These are phyloP conservation scores for Penaeus japonicus DNA, from an alignment of 1,140 invertebrate genomes.

Conservation along the genomic window DNA sequence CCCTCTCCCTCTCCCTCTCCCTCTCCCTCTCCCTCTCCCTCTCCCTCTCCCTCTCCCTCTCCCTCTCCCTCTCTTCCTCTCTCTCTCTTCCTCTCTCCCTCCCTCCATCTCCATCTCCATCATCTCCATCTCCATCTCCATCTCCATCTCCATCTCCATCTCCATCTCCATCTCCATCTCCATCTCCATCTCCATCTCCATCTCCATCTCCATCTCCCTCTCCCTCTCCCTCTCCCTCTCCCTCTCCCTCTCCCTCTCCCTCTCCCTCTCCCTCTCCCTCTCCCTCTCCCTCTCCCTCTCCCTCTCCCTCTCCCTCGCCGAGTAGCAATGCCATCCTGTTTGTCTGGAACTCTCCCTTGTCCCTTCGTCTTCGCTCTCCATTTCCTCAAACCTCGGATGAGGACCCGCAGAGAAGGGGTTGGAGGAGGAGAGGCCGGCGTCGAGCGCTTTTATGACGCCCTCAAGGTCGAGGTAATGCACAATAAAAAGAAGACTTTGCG, in stretches of 20 bases:
- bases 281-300: not conserved
- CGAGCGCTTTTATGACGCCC: too few relatives aligned
- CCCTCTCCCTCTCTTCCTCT: not conserved
- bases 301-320: not conserved
- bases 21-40: not conserved
- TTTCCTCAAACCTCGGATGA: too few relatives aligned
- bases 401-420: too few relatives aligned
- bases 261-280: not conserved
- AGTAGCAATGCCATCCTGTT: too few relatives aligned
- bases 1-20: not conserved
- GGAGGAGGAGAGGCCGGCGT: too few relatives aligned
- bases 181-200: not conserved
- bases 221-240: conserved; percentile 1
- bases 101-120: not conserved
- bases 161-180: too few relatives aligned
- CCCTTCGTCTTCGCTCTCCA: not conserved
- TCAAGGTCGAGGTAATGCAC: too few relatives aligned
- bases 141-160: too few relatives aligned
- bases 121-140: not conserved
- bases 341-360: not conserved
- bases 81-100: not conserved
- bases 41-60: not conserved
- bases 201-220: not conserved
- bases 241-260: not conserved
- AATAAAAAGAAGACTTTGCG: too few relatives aligned